Percentiles rank a stretch among this genome's conserved stretches.
These are phyloP conservation scores for Cyrtonyx montezumae DNA, from an alignment of 2,113 vertebrate genomes.

Conservation along the genomic window DNA sequence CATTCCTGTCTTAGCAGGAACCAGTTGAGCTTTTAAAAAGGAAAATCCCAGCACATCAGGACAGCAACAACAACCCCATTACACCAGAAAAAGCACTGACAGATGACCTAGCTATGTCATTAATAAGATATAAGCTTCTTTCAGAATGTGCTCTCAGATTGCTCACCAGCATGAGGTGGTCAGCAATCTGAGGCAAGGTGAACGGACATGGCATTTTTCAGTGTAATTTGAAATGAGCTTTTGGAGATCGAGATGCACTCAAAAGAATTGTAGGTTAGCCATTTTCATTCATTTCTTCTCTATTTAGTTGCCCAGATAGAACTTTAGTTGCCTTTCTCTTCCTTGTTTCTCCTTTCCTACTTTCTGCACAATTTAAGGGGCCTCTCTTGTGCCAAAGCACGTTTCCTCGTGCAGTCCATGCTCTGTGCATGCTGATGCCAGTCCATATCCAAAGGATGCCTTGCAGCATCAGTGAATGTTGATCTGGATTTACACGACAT, in stretches of 20 bases:
- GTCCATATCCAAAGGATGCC: conserved; percentile 18
- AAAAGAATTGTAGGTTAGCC: background rate
- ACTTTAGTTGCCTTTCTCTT: background rate
- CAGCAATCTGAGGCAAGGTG: too few relatives aligned
- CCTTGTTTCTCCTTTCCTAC: background rate
- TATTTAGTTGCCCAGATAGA: background rate
- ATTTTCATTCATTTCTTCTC: background rate
- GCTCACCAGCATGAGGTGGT: background rate
- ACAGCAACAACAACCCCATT: background rate
- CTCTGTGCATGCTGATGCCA: background rate
- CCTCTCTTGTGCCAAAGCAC: background rate
- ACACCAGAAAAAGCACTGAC: background rate
- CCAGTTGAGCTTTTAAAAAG: conserved; percentile 10
- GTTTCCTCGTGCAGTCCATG: background rate
- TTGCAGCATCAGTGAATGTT: conserved; percentile 49
- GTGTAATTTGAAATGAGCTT: background rate
- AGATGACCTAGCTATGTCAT: background rate
- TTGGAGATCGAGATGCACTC: background rate
- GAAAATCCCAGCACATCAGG: background rate
- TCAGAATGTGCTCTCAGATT: background rate
- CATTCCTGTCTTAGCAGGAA: background rate
- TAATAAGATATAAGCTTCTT: background rate
- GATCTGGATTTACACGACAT: conserved; percentile 42
- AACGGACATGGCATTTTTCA: background rate
- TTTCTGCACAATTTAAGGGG: background rate